Base-by-base conservation (phyloP, 2,797 vertebrate genomes). In the Halcyon smyrnensis region DNA sequence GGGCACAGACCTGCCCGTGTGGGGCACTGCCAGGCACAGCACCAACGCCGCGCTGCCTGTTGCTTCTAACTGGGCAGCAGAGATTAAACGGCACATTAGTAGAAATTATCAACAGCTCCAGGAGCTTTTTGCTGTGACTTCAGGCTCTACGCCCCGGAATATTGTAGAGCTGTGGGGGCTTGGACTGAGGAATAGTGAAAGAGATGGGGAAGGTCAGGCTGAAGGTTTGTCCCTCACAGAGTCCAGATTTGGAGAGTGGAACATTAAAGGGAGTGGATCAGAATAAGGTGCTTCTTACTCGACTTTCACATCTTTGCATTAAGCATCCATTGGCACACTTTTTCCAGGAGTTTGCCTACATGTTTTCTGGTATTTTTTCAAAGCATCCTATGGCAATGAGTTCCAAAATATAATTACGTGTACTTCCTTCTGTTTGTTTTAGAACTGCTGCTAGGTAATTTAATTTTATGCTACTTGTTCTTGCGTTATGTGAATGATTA, bases 1-100 rank as follows among this genome's bases (percentile, higher is more conserved):
- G 23, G 50, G 50, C 50, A 51, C 15, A 27, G 50, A 51, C 50
- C 50, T 28, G 50, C 50, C 50, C 9, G 50, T 9, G 50, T 8
- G 14, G 14, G 50, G 24, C 50, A 51, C 25, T 2, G 50, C 50
- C 14, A 25, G 50, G 25, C 50, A 51, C 50, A 51, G 50, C 50
- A 51, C 50, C 50, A 51, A 27, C 8, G 3, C 25, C 7, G 3
- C 12, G 19, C 43, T 25, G 25, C 53, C 68, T 73, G 1, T 5
- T 46, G 24, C 84, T 50, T 16, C 65, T 77, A 5, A 6, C 39
- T 5, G 5, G 62, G 76, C 34, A 34, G 54, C 39, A 21, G 10
- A 39, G 37, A 11, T 1, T 59, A 11, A 16, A 2, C 2, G 8
- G 34, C 43, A 2, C 9, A 1, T 2, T 5, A 63, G 68, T 32